These are phyloP conservation scores for Tachypleus tridentatus DNA, from an alignment of 1,140 invertebrate species.

Conservation along the genomic window DNA sequence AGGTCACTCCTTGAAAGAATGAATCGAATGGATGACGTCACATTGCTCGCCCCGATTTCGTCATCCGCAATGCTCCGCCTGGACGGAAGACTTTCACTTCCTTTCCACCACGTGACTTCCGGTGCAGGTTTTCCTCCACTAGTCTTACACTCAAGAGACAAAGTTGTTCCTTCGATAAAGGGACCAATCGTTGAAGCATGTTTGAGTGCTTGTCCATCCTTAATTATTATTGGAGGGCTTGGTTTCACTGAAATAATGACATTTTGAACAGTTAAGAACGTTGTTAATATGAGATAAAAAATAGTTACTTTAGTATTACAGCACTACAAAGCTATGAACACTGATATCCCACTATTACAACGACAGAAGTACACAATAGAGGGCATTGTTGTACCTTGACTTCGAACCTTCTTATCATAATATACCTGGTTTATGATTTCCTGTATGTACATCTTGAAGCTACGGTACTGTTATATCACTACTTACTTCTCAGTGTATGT, in stretches of 20 bases:
- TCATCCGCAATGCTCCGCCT: slow-evolving; percentile 15
- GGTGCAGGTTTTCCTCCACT: slow-evolving; percentile 25
- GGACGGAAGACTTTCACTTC: slow-evolving; percentile 16
- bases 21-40: slow-evolving; percentile 22
- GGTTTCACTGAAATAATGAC: slow-evolving; percentile 20
- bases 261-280: too few relatives aligned
- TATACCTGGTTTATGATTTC: too few relatives aligned
- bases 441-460: too few relatives aligned
- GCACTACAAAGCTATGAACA: too few relatives aligned
- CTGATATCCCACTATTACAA: too few relatives aligned
- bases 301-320: too few relatives aligned
- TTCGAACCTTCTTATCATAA: too few relatives aligned
- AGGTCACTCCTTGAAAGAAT: slow-evolving; percentile 50
- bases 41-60: slow-evolving; percentile 11
- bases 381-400: too few relatives aligned
- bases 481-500: too few relatives aligned
- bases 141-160: slow-evolving; percentile 24
- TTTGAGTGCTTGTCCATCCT: slow-evolving; percentile 16
- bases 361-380: too few relatives aligned
- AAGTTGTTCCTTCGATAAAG: slow-evolving; percentile 24
- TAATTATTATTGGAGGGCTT: slow-evolving; percentile 17
- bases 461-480: too few relatives aligned
- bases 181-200: slow-evolving; percentile 19
- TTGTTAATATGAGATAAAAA: too few relatives aligned
- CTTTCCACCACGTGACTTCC: slow-evolving; percentile 22